phyloP scores from a whole-genome alignment of 2,888 invertebrate species.

The Tetramorium bicarinatum region DNA sequence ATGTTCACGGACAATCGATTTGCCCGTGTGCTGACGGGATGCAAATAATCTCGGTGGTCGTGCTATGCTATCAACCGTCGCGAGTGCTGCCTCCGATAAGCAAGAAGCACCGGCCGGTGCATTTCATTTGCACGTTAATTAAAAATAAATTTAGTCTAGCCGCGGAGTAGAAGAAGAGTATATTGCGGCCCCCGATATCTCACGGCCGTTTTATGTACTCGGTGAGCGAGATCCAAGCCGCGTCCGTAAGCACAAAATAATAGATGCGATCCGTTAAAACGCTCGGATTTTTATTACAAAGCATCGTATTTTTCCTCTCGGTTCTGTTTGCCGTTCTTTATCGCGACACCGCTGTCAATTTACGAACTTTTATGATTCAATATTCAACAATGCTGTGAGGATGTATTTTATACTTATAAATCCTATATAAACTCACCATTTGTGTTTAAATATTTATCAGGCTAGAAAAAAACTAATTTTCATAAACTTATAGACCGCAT shows the following conservation, averaged over 20 bases:
- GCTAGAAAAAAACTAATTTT: neutral
- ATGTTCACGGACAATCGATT: constrained; percentile 68
- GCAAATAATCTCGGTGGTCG: constrained; percentile 67
- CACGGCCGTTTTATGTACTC: neutral
- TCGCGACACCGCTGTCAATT: neutral
- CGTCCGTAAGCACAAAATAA: constrained; percentile 34
- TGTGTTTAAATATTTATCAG: neutral
- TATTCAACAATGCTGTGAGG: neutral
- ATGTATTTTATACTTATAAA: neutral
- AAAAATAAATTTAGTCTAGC: constrained; percentile 79
- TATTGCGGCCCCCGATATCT: constrained; percentile 36
- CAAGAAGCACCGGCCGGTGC: constrained; percentile 71
- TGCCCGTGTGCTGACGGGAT: constrained; percentile 61
- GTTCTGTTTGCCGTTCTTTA: constrained; percentile 7
- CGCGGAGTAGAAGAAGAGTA: constrained; percentile 27
- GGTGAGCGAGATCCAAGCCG: neutral
- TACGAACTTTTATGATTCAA: neutral
- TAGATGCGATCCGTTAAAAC: constrained; percentile 12
- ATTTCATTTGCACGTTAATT: constrained; percentile 82
- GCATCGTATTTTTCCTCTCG: neutral
- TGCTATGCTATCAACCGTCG: constrained; percentile 71
- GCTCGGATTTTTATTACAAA: neutral
- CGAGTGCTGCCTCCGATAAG: constrained; percentile 76
- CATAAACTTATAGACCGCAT: neutral
- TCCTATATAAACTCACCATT: neutral